Base-by-base conservation (phyloP, 2,797 vertebrate species). In the Arctocebus calabarensis region DNA sequence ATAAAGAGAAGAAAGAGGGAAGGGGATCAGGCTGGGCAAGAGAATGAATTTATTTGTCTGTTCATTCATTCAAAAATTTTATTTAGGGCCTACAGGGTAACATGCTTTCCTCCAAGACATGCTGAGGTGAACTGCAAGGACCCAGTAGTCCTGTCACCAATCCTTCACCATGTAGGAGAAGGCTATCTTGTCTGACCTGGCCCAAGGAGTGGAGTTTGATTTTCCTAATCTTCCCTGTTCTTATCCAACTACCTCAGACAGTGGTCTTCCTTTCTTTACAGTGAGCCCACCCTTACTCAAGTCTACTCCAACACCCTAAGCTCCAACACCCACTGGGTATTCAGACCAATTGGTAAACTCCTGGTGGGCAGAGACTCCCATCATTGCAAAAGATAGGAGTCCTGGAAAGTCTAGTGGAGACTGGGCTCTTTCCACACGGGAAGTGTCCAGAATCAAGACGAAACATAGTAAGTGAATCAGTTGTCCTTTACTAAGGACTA, bases 311-410 rank as follows among this genome's bases (percentile, higher is more conserved):
- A 10, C 0, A 4, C 19, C 62, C 11, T 3, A 27, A 43, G 43
- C 19, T 40, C 45, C 71, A 52, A 27, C 11, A 27, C 43, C 52
- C 11, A 2, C 32, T 55, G 61, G n/a, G 43, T 37, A 25, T 87
- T 84, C 73, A 89, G 55, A 89, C n/a, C 62, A 74, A 55, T 11
- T 7, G 19, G 62, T 68, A 78, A 96, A 79, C 34, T 85, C n/a
- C 62, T 55, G 34, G 59, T 84, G 59, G 61, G 64, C 62, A 22
- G 61, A 87, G 73, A 77, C 3, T 7, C 14, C 34, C 10, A 32
- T 78, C 90, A 97, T 92, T 87, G 48, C 62, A 71, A 94, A 88
- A 93, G 17, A 20, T 43, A 83, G 17, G 62, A n/a, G 23, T 52
- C 75, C 66, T 87, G 61, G 22, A 48, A 89, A 83, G 52, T 25